Conservation (phyloP, 2,113 vertebrate species). For the Pelusios castaneus region DNA sequence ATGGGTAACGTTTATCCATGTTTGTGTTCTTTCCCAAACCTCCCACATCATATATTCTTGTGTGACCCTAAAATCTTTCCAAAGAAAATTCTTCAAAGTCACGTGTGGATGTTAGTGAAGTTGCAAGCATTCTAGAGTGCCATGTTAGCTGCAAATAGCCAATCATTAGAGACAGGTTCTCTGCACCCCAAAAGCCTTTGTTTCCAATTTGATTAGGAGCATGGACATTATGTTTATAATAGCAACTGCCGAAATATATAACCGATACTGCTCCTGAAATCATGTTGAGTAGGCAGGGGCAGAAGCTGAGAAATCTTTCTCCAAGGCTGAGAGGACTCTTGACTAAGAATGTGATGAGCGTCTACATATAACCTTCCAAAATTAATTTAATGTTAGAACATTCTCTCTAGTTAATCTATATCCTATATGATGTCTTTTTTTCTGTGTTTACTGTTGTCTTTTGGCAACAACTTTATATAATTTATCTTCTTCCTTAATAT, state of each 20-base stretch:
- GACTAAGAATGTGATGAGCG: neutral
- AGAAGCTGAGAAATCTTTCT: neutral
- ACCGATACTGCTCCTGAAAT: neutral
- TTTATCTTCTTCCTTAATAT: neutral
- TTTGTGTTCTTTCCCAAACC: neutral
- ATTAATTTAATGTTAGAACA: neutral
- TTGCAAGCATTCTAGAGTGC: neutral
- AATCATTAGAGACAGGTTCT: neutral
- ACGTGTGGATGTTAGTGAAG: neutral
- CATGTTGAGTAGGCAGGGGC: neutral
- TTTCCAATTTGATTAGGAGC: neutral
- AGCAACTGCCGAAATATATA: neutral
- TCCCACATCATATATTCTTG: neutral
- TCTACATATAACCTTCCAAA: neutral
- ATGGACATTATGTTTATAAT: neutral
- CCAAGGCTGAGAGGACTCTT: neutral
- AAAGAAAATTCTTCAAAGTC: neutral
- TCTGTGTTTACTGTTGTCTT: neutral
- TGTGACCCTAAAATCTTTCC: neutral
- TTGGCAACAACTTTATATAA: neutral
- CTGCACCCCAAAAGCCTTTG: neutral
- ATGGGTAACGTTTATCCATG: neutral
- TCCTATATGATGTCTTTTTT: neutral
- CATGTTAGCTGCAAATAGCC: neutral
- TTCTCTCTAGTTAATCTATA: neutral